A percentile compares a stretch with the other conserved stretches of the same genome.
These are phyloP conservation scores for Mycteria americana DNA, from an alignment of 2,797 vertebrate species.

Conservation along the genomic window DNA sequence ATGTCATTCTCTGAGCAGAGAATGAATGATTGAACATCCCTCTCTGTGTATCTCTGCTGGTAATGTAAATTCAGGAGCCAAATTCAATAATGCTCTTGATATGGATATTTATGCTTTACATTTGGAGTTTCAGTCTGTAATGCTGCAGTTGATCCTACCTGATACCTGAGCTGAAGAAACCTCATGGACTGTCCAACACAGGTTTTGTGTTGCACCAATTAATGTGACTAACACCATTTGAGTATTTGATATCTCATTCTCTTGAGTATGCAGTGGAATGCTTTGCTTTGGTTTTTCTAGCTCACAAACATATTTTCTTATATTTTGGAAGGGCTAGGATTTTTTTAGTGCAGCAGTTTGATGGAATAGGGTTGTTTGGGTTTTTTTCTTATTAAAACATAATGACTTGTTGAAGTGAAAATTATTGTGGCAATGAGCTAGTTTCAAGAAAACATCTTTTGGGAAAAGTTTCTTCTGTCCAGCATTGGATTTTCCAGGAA, in stretches of 20 bases:
- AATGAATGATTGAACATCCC: not conserved
- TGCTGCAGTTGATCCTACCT: not conserved
- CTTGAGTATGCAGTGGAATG: not conserved
- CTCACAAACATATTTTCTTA: not conserved
- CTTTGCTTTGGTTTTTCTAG: not conserved
- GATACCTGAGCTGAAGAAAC: not conserved
- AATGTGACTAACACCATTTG: not conserved
- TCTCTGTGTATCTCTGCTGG: not conserved
- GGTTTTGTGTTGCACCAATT: not conserved
- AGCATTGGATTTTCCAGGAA: not conserved
- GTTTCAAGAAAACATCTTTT: not conserved
- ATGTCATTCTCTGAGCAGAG: not conserved
- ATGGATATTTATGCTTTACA: not conserved
- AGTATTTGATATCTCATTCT: not conserved
- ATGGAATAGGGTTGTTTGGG: accelerated
- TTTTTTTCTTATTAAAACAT: not conserved
- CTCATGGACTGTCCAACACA: not conserved
- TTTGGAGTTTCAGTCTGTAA: not conserved
- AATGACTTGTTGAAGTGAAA: not conserved
- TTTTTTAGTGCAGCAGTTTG: not conserved
- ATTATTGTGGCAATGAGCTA: not conserved
- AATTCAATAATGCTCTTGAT: not conserved
- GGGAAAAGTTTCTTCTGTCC: not conserved
- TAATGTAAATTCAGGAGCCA: not conserved
- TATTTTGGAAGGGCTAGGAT: not conserved